These are phyloP conservation scores for Pterophyllum scalare DNA, from an alignment of 2,113 vertebrate species.

Conservation along the genomic window DNA sequence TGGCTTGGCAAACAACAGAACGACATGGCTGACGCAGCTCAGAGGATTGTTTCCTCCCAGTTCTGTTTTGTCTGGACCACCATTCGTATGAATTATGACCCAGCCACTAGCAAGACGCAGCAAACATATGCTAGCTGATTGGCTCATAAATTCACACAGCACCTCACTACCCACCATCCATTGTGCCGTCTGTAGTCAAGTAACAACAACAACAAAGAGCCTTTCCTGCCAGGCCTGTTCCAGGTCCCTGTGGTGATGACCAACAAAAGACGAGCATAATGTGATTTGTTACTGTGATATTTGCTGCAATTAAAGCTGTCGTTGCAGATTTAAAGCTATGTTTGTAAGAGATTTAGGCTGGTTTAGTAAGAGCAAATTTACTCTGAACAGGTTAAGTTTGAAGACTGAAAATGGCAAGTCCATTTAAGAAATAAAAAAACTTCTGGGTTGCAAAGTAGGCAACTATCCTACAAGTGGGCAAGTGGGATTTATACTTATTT, in stretches of 20 bases:
- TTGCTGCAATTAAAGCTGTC: conserved; percentile 14
- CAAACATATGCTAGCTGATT: conserved; percentile 74
- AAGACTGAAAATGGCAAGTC: background rate
- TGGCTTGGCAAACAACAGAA: conserved; percentile 42
- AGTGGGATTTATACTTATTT: background rate
- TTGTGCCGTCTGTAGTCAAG: conserved; percentile 54
- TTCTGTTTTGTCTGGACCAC: conserved; percentile 53
- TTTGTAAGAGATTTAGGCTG: conserved; percentile 27
- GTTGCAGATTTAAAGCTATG: background rate
- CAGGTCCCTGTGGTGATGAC: conserved; percentile 11
- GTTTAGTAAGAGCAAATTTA: background rate
- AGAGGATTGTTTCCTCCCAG: conserved; percentile 37
- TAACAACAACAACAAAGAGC: conserved; percentile 55
- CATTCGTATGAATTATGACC: conserved; percentile 72
- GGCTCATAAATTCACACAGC: conserved; percentile 70
- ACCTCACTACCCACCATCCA: conserved; percentile 37
- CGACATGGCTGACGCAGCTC: conserved; percentile 49
- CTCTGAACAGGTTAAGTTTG: background rate
- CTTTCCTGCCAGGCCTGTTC: conserved; percentile 13
- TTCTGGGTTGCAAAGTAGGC: background rate
- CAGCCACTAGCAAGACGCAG: conserved; percentile 46
- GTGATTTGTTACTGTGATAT: conserved; percentile 9
- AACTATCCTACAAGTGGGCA: too few species aligned
- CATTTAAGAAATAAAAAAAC: background rate
- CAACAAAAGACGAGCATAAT: conserved; percentile 5